Percentiles rank a stretch among this genome's conserved stretches.
These are phyloP conservation scores for Pachliopta kotzebuea DNA, from an alignment of 2,888 invertebrate genomes.

Conservation along the genomic window DNA sequence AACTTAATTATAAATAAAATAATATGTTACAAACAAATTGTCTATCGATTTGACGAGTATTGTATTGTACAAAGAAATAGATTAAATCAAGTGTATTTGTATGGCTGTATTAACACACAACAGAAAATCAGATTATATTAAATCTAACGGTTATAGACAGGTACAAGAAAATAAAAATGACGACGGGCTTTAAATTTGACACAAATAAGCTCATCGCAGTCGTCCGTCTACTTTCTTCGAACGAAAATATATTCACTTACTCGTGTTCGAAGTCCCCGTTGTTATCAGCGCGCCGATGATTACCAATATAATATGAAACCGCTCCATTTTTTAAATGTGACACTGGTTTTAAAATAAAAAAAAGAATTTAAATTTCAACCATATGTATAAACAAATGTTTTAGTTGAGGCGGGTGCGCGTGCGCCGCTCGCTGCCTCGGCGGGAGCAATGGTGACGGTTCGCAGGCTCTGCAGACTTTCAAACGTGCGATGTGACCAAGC, in stretches of 20 bases:
- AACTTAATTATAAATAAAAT: no score
- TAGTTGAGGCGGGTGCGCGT: constrained; percentile 44
- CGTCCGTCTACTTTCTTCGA: constrained; percentile 62
- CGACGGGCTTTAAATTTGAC: constrained; percentile 22
- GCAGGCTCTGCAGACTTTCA: constrained; percentile 49
- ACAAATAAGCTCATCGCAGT: constrained; percentile 42
- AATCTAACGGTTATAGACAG: constrained; percentile 21
- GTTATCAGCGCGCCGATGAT: constrained; percentile 55
- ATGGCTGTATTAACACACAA: neutral
- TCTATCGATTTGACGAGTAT: no score
- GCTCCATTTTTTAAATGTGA: constrained; percentile 52
- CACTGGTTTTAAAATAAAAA: constrained; percentile 25
- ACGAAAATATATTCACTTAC: constrained; percentile 54
- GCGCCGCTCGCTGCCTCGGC: constrained; percentile 53
- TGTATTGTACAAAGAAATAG: no score
- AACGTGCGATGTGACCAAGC: constrained; percentile 39
- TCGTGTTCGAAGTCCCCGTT: constrained; percentile 60
- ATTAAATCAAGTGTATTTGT: no score
- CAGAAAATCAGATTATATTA: neutral
- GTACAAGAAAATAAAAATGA: constrained; percentile 13
- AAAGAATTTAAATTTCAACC: constrained; percentile 30
- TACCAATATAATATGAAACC: constrained; percentile 52
- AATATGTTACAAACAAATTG: no score
- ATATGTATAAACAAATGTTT: constrained; percentile 31
- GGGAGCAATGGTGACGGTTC: constrained; percentile 56